Conservation (phyloP, 30 jellyfish, hydroid and myxozoan genomes). For the Cassiopea xamachana region DNA sequence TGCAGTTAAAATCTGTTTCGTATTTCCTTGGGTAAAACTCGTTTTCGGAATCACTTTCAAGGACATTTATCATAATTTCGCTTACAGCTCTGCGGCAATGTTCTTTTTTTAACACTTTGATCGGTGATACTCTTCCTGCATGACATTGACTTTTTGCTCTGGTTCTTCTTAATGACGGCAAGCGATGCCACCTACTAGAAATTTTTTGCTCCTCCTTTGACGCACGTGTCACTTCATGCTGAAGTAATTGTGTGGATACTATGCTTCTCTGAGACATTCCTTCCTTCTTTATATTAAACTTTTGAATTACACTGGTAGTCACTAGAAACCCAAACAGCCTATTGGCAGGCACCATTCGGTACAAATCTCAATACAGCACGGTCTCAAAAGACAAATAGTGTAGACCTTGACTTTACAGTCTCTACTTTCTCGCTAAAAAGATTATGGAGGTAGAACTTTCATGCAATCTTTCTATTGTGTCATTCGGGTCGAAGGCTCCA, state of each 20-base stretch:
- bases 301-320: slow-evolving; percentile 3
- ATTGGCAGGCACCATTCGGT: slow-evolving; percentile 54
- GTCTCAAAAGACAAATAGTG: not conserved
- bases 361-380: not conserved
- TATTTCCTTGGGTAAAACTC: slow-evolving; percentile 13
- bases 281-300: not conserved
- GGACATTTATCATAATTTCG: slow-evolving; percentile 43
- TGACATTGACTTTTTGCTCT: slow-evolving; percentile 31
- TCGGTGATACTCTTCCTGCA: slow-evolving; percentile 24
- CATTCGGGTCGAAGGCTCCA: not conserved
- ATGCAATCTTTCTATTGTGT: not conserved
- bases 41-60: slow-evolving; percentile 54
- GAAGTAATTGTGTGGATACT: slow-evolving; percentile 37
- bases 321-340: slow-evolving; percentile 17
- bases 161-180: slow-evolving; percentile 10
- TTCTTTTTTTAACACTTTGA: not conserved
- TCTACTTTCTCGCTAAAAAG: slow-evolving; percentile 1
- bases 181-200: slow-evolving; percentile 31
- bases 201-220: slow-evolving; percentile 9
- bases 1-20: slow-evolving; percentile 37
- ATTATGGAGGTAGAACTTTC: not conserved
- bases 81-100: slow-evolving; percentile 24
- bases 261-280: slow-evolving; percentile 28
- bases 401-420: not conserved
- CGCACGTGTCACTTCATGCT: slow-evolving; percentile 9